Percentiles rank a stretch among this genome's conserved stretches.
phyloP scores from a whole-genome alignment of 1,140 invertebrate genomes.

The Medauroidea extradentata region DNA sequence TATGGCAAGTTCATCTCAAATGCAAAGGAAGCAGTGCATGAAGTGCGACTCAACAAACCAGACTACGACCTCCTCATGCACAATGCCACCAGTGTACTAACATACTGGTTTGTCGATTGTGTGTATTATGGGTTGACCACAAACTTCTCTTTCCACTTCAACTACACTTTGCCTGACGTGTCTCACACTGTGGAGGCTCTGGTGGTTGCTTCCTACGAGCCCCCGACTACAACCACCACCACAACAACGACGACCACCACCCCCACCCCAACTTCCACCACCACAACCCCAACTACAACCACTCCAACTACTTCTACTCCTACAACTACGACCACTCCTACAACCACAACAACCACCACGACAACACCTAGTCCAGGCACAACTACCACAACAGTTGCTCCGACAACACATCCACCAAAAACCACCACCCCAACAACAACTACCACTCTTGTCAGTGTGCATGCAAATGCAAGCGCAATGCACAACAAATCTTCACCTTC shows the following conservation, averaged over 20 bases:
- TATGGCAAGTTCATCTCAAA: conserved; percentile 39
- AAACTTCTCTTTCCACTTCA: conserved; percentile 55
- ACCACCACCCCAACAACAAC: too few species aligned
- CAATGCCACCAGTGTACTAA: conserved; percentile 57
- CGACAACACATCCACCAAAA: too few species aligned
- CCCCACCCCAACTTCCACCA: conserved; percentile 33
- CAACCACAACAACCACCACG: background rate
- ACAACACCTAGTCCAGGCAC: background rate
- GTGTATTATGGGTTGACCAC: conserved; percentile 59
- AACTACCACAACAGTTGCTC: too few species aligned
- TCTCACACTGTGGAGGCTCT: conserved; percentile 64
- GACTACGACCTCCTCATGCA: conserved; percentile 56
- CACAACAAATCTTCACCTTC: too few species aligned
- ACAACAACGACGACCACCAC: conserved; percentile 52
- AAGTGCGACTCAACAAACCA: conserved; percentile 51
- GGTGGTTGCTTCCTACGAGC: conserved; percentile 60
- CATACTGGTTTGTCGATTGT: conserved; percentile 76
- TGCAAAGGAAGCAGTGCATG: conserved; percentile 57
- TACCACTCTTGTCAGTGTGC: too few species aligned
- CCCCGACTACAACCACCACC: conserved; percentile 54
- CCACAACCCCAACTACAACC: conserved; percentile 29
- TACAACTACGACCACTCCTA: background rate
- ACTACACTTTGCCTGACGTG: conserved; percentile 55
- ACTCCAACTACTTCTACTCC: conserved; percentile 32
- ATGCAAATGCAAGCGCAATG: too few species aligned